Base-by-base conservation (phyloP, 1,140 invertebrate species). In the Drosophila lacertosa region DNA sequence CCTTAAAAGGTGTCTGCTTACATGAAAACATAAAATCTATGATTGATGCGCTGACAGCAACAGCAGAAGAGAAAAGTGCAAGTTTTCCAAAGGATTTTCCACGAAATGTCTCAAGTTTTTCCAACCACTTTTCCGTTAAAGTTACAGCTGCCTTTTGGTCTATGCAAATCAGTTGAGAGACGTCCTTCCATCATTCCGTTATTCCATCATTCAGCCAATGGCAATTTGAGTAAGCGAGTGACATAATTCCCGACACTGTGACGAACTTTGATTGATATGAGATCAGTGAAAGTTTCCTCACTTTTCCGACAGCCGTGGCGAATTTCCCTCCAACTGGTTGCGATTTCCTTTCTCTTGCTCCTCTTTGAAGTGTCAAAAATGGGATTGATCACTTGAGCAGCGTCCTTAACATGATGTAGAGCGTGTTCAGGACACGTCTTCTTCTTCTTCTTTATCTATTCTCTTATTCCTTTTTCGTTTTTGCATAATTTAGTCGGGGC, bases 221-320 rank as follows among this genome's bases (percentile, higher is more conserved):
- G 89, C 89, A 90, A 90, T 90, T 90, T 90, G 89, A 90, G 89
- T 74, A 89, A 76, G 64, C 75, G 80, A 79, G 70, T 90, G 89
- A 90, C 89, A 90, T 90, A 90, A 90, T 90, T 90, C 84, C 74
- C 70, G 83, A 89, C 89, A 90, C 54, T 78, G 69, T 89, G 89
- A 90, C 89, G 84, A 90, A 90, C 74, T 90, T 90, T 90, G 89
- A 90, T 90, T 90, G 89, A 90, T 90, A 81, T 76, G 53, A 48
- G 84, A 89, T 88, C 75, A 66, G 83, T 63, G 77, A 70, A 86
- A 81, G 64, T 67, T 57, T 45, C 60, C 26, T 33, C 37, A 47
- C 35, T 47, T n/a, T n/a, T 63, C 50, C 70, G 82, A 86, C 81
- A 77, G 72, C 53, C 83, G 54, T 88, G 24, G 75, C 83, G 72